Percentiles rank a stretch among this genome's conserved stretches.
These are phyloP conservation scores for Periophthalmus magnuspinnatus DNA, from an alignment of 2,797 vertebrate species.

Conservation along the genomic window DNA sequence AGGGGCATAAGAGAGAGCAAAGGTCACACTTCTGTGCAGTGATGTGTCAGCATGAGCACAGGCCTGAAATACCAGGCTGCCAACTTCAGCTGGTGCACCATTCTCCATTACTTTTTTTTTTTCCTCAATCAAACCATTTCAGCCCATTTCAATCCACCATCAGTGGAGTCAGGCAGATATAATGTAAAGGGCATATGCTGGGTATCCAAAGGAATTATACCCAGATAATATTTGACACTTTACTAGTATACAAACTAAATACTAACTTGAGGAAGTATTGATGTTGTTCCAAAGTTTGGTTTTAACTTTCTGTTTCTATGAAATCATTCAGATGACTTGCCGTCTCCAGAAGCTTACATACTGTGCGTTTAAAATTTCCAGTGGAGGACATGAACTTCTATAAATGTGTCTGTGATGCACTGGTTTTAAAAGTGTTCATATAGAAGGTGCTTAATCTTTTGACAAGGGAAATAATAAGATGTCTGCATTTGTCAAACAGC, in stretches of 20 bases:
- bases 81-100: conserved; percentile 61
- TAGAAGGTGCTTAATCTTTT: background rate
- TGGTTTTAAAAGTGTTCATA: background rate
- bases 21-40: conserved; percentile 71
- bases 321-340: too few relatives aligned
- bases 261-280: too few relatives aligned
- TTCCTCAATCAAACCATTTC: conserved; percentile 60
- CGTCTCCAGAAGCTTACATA: too few relatives aligned
- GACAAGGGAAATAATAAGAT: background rate
- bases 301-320: too few relatives aligned
- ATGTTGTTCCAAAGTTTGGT: too few relatives aligned
- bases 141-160: conserved; percentile 43
- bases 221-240: too few relatives aligned
- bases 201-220: too few relatives aligned
- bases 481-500: background rate
- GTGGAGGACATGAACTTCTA: too few relatives aligned
- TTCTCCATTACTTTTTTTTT: conserved; percentile 58
- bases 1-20: conserved; percentile 51
- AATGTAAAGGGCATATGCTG: conserved; percentile 2
- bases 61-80: conserved; percentile 66
- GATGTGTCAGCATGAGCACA: conserved; percentile 69
- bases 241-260: too few relatives aligned
- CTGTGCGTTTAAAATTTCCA: too few relatives aligned
- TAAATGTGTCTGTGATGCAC: too few relatives aligned
- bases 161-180: conserved; percentile 31